A percentile compares a stretch with the other conserved stretches of the same genome.
These are phyloP conservation scores for Chaitophorus viminalis DNA, from an alignment of 2,888 invertebrate genomes.

Conservation along the genomic window DNA sequence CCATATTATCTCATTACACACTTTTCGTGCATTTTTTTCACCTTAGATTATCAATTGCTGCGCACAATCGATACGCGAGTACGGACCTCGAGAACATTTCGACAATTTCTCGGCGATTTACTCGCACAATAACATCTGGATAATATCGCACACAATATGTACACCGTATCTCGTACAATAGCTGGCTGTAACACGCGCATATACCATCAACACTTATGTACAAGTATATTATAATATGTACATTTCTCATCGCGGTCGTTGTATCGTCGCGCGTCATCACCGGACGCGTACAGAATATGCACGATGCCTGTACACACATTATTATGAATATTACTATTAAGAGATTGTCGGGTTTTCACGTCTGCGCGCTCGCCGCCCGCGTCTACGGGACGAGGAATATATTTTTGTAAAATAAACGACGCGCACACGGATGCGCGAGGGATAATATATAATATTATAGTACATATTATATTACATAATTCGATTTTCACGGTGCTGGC, in stretches of 20 bases:
- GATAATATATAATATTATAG: too few species aligned
- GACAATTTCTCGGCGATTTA: background rate
- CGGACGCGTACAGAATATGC: background rate
- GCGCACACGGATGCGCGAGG: background rate
- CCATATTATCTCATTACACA: too few species aligned
- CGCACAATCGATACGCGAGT: too few species aligned
- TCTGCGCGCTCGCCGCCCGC: background rate
- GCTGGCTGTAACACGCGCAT: background rate
- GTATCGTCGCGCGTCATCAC: slow-evolving; percentile 1
- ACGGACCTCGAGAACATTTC: too few species aligned
- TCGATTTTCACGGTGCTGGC: slow-evolving; percentile 57
- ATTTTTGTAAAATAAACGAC: slow-evolving; percentile 31
- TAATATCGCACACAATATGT: too few species aligned
- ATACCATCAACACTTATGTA: too few species aligned
- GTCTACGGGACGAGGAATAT: background rate
- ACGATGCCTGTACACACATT: too few species aligned
- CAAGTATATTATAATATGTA: too few species aligned
- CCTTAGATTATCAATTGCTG: too few species aligned
- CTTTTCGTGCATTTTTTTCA: too few species aligned
- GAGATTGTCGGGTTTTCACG: slow-evolving; percentile 22
- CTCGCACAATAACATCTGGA: slow-evolving; percentile 12
- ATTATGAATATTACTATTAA: background rate
- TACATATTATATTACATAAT: background rate
- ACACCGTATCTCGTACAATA: background rate
- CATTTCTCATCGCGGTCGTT: slow-evolving; percentile 29